Evolutionary conservation across 2,113 vertebrate genomes (phyloP).

Genomic region (Cyrtonyx montezumae): DNA sequence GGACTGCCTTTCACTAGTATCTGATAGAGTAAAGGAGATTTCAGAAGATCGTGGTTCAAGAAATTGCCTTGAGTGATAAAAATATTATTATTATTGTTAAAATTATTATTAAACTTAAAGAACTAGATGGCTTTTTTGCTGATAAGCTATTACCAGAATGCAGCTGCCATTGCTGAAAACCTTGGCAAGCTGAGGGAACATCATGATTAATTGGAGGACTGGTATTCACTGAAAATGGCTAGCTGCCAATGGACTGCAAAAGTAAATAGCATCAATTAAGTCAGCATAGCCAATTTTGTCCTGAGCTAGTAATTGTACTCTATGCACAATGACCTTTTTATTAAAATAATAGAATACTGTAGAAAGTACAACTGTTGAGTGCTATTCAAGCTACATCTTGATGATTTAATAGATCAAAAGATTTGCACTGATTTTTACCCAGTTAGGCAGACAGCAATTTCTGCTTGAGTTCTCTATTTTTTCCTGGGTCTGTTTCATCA

Average conservation of each 20-base stretch:
- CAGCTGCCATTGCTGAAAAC: constrained; percentile 6
- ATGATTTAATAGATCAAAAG: background rate
- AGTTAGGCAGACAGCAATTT: background rate
- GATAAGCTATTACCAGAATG: background rate
- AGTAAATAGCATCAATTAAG: constrained; percentile 47
- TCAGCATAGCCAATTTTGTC: constrained; percentile 37
- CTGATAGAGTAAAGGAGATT: background rate
- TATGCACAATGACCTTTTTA: constrained; percentile 17
- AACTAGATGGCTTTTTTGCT: background rate
- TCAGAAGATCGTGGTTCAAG: background rate
- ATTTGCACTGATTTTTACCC: background rate
- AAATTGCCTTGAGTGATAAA: background rate
- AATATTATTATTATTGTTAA: background rate
- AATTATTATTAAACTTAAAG: background rate
- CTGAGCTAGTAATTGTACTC: constrained; percentile 25
- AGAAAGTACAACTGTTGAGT: background rate
- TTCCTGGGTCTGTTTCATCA: background rate
- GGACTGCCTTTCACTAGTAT: background rate
- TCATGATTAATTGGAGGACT: constrained; percentile 18
- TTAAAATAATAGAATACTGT: constrained; percentile 22
- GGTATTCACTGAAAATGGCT: constrained; percentile 37
- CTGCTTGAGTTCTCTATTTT: background rate
- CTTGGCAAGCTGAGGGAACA: constrained; percentile 5
- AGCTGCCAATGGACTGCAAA: constrained; percentile 24
- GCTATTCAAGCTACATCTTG: background rate